A percentile compares a stretch with the other conserved stretches of the same genome.
phyloP scores from a whole-genome alignment of 1,140 invertebrate species.

The Pachyrhynchus sulphureomaculatus region DNA sequence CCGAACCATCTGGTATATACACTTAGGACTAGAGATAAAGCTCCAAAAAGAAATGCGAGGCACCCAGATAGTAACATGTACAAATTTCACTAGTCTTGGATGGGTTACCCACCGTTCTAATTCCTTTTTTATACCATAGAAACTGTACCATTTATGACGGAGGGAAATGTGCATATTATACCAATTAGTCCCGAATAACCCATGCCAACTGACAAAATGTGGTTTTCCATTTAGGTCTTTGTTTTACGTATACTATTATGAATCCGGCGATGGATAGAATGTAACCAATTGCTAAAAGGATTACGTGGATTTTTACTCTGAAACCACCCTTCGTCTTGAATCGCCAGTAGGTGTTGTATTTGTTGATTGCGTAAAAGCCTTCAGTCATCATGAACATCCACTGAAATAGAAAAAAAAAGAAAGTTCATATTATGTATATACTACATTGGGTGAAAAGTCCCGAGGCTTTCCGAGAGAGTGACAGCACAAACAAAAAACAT shows the following conservation, averaged over 20 bases:
- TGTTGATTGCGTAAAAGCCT: conserved; percentile 37
- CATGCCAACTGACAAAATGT: conserved; percentile 42
- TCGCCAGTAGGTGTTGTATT: conserved; percentile 36
- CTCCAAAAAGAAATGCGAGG: conserved; percentile 35
- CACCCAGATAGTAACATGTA: conserved; percentile 35
- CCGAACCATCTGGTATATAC: conserved; percentile 44
- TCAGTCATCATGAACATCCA: too few species aligned
- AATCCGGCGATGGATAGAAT: conserved; percentile 33
- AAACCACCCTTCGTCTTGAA: conserved; percentile 23
- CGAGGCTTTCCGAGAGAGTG: too few species aligned
- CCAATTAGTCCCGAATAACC: conserved; percentile 36
- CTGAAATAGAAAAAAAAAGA: too few species aligned
- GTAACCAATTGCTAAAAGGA: conserved; percentile 24
- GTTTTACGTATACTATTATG: conserved; percentile 36
- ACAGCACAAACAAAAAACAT: too few species aligned
- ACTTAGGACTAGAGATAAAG: conserved; percentile 38
- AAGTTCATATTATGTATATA: too few species aligned
- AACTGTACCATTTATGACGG: conserved; percentile 33
- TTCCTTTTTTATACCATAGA: conserved; percentile 34
- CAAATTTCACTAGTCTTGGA: conserved; percentile 34
- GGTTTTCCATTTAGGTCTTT: conserved; percentile 37
- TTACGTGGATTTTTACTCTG: conserved; percentile 33
- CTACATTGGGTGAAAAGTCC: too few species aligned
- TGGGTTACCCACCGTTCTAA: too few species aligned
- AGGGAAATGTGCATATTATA: conserved; percentile 26